Percentiles rank a stretch among this genome's conserved stretches.
These are phyloP conservation scores for Aphelenchoides avenae DNA, from an alignment of 1,140 invertebrate genomes.

Conservation along the genomic window DNA sequence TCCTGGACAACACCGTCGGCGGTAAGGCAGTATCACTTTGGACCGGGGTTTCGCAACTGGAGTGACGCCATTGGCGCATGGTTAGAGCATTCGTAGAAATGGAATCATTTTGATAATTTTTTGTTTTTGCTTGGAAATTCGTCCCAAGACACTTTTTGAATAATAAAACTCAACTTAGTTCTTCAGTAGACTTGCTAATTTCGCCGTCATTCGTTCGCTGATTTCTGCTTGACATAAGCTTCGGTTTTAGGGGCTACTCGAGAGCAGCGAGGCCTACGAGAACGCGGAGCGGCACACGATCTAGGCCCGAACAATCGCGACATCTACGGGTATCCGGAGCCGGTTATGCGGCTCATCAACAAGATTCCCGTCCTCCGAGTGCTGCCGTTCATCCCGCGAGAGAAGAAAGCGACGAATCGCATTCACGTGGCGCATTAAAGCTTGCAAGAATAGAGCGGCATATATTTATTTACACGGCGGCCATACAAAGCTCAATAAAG, in stretches of 20 bases:
- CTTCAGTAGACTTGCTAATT: no score
- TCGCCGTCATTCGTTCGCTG: no score
- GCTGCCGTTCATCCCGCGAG: constrained; percentile 41
- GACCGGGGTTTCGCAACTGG: not conserved
- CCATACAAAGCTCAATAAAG: no score
- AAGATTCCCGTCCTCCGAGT: constrained; percentile 27
- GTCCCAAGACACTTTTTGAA: not conserved
- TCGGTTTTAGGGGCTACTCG: constrained; percentile 49
- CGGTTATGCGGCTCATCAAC: constrained; percentile 33
- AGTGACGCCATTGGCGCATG: no score
- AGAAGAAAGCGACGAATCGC: constrained; percentile 26
- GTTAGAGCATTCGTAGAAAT: constrained; percentile 4
- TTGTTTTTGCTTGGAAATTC: not conserved
- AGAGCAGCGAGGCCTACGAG: constrained; percentile 49
- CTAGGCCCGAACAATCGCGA: constrained; percentile 34
- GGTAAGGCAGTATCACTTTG: constrained; percentile 42
- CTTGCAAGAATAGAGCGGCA: no score
- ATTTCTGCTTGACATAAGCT: no score
- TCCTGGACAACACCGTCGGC: constrained; percentile 60
- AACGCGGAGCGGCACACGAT: constrained; percentile 43
- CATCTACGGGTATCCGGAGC: constrained; percentile 43
- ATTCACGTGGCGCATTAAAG: no score
- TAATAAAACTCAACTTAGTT: not conserved
- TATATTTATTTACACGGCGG: no score
- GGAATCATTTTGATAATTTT: not conserved